phyloP scores from a whole-genome alignment of 2,888 invertebrate species.

The Aplocera efformata region DNA sequence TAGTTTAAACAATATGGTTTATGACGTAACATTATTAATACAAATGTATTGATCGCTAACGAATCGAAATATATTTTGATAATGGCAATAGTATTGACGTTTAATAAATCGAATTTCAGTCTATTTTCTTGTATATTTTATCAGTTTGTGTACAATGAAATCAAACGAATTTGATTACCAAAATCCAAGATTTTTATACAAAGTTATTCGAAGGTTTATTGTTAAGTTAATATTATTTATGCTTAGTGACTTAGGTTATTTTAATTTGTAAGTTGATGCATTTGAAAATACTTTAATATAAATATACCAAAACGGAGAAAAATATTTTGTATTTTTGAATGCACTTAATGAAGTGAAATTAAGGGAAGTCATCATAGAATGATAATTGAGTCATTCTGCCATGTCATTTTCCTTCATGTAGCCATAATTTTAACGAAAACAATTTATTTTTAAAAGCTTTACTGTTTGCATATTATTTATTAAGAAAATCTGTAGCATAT shows the following conservation, averaged over 20 bases:
- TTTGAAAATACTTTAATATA: conserved; percentile 12
- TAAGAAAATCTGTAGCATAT: conserved; percentile 8
- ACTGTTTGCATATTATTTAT: conserved; percentile 10
- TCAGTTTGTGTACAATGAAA: conserved; percentile 10
- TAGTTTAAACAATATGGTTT: not conserved
- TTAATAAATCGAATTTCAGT: no score
- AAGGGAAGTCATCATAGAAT: conserved; percentile 3
- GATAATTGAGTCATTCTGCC: conserved; percentile 13
- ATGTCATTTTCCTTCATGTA: conserved; percentile 26
- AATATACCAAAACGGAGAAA: not conserved
- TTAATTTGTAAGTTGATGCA: conserved; percentile 11
- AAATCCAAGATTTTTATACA: conserved; percentile 5
- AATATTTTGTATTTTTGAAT: conserved; percentile 11
- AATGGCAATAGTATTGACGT: no score
- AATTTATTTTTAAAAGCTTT: conserved; percentile 16
- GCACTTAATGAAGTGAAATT: not conserved
- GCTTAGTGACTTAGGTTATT: conserved; percentile 8
- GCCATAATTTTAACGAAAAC: conserved; percentile 35
- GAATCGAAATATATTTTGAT: no score
- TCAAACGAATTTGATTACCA: conserved; percentile 22
- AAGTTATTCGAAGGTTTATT: not conserved
- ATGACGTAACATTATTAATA: not conserved
- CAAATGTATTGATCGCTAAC: no score
- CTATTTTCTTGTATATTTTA: no score
- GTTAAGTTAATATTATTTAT: conserved; percentile 13